These are phyloP conservation scores for Odobenus rosmarus DNA, from an alignment of 2,113 vertebrate genomes.

Conservation along the genomic window DNA sequence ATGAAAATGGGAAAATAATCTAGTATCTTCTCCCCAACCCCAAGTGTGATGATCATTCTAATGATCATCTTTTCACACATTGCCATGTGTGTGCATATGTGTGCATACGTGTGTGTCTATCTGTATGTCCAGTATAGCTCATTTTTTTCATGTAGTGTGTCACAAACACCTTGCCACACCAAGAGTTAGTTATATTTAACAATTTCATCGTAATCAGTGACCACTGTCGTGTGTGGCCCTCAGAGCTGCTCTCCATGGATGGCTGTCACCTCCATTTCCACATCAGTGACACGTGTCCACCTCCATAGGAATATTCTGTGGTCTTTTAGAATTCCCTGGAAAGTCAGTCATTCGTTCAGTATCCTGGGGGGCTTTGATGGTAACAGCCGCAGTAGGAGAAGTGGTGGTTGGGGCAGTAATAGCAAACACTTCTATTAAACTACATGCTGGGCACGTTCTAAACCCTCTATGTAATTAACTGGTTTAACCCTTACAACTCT, in stretches of 20 bases:
- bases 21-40: neutral
- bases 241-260: neutral
- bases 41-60: neutral
- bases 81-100: rapidly evolving
- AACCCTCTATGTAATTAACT: neutral
- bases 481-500: neutral
- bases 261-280: neutral
- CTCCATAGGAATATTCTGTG: neutral
- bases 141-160: neutral
- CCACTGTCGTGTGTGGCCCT: neutral
- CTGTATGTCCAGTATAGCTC: rapidly evolving
- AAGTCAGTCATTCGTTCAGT: neutral
- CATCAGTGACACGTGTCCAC: neutral
- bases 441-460: neutral
- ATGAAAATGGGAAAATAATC: neutral
- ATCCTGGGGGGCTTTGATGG: neutral
- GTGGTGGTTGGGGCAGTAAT: neutral
- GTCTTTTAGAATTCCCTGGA: neutral
- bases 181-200: neutral
- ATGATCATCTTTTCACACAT: neutral
- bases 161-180: no score
- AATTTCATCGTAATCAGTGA: neutral
- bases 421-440: neutral
- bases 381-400: neutral
- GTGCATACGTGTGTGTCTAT: neutral